These are phyloP conservation scores for Drosophila nebulosa DNA, from an alignment of 1,140 invertebrate genomes.

Conservation along the genomic window DNA sequence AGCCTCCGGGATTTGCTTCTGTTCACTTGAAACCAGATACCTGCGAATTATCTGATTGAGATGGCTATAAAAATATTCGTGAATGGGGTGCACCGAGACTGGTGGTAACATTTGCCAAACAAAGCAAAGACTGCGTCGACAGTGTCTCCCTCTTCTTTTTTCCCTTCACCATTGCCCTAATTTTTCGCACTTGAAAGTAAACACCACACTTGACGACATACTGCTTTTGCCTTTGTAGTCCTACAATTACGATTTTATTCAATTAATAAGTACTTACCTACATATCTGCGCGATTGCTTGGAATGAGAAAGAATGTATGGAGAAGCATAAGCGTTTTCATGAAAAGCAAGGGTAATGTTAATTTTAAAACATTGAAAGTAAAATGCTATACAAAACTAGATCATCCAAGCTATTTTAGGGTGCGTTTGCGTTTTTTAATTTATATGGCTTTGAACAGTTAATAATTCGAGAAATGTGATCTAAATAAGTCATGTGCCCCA, in stretches of 20 bases:
- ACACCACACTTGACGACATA: conserved; percentile 12
- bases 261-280: conserved; percentile 10
- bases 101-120: not conserved
- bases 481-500: too few relatives aligned
- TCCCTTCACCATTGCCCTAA: not conserved
- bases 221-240: not conserved
- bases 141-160: not conserved
- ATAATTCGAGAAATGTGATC: too few relatives aligned
- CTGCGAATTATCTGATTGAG: conserved; percentile 48
- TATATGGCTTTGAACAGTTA: too few relatives aligned
- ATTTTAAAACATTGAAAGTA: not conserved
- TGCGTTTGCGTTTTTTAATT: too few relatives aligned
- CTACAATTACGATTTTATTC: conserved; percentile 10
- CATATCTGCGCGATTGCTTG: not conserved
- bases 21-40: conserved; percentile 47
- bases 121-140: not conserved
- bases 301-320: not conserved
- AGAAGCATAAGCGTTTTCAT: not conserved
- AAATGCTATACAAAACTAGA: not conserved
- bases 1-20: not conserved
- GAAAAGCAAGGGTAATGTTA: not conserved
- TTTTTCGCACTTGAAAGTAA: conserved; percentile 23
- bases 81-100: not conserved
- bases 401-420: too few relatives aligned
- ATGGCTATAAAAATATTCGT: conserved; percentile 23